Conservation (phyloP, 2,888 invertebrate genomes). For the Ypsolopha sequella region DNA sequence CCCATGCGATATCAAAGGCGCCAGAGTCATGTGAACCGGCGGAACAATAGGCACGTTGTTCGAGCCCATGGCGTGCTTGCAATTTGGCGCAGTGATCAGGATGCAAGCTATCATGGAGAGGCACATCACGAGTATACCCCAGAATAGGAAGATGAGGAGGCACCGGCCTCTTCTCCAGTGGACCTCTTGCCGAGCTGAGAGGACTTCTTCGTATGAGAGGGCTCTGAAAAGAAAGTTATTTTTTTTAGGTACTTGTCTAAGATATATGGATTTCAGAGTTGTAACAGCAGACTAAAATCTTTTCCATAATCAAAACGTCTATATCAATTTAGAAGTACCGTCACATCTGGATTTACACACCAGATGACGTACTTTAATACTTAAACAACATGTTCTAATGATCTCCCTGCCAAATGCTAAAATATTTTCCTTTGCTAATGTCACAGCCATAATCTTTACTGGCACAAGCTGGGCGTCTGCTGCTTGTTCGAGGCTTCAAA, state of each 20-base stretch:
- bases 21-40: slow-evolving; percentile 34
- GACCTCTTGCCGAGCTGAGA: slow-evolving; percentile 43
- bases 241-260: neutral
- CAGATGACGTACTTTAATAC: too few species aligned
- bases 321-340: too few species aligned
- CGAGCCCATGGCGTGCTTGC: slow-evolving; percentile 15
- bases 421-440: too few species aligned
- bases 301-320: too few species aligned
- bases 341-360: too few species aligned
- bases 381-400: too few species aligned
- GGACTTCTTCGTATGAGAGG: slow-evolving; percentile 61
- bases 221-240: slow-evolving; percentile 29
- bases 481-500: too few species aligned
- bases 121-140: slow-evolving; percentile 55
- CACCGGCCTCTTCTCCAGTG: slow-evolving; percentile 62
- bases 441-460: too few species aligned
- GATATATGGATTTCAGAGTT: too few species aligned
- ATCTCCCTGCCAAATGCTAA: too few species aligned
- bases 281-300: too few species aligned
- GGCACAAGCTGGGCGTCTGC: too few species aligned
- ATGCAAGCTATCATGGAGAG: slow-evolving; percentile 52
- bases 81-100: slow-evolving; percentile 25
- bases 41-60: slow-evolving; percentile 23
- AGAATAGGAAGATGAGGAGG: slow-evolving; percentile 54
- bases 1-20: slow-evolving; percentile 24